Evolutionary conservation across 2,888 invertebrate genomes (phyloP).

Genomic region (Hyposoter dolosus): DNA sequence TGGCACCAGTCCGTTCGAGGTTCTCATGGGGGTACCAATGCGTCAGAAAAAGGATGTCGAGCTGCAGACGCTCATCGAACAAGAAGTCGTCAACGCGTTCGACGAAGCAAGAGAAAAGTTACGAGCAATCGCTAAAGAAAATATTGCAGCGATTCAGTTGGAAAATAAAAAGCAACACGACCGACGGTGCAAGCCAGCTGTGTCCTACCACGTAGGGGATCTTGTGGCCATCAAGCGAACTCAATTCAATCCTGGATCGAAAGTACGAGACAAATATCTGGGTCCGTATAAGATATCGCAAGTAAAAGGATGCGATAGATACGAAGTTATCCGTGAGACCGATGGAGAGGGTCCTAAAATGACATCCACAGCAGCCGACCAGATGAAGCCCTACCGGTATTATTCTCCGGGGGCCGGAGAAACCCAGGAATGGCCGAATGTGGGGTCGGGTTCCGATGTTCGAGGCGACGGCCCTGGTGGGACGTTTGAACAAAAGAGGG

Average conservation of each 20-base stretch:
- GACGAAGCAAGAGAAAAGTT: constrained; percentile 59
- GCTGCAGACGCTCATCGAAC: constrained; percentile 15
- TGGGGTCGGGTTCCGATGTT: constrained; percentile 7
- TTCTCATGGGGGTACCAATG: constrained; percentile 11
- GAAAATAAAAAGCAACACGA: constrained; percentile 69
- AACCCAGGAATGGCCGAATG: constrained; percentile 48
- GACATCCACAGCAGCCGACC: constrained; percentile 53
- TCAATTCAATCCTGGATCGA: constrained; percentile 64
- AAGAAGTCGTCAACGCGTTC: not conserved
- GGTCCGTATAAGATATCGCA: constrained; percentile 67
- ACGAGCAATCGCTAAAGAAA: constrained; percentile 52
- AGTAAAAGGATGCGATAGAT: constrained; percentile 44
- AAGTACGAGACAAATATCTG: constrained; percentile 62
- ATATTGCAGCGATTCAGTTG: constrained; percentile 69
- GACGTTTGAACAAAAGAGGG: no score
- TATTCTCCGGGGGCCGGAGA: constrained; percentile 58
- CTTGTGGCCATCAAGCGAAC: constrained; percentile 66
- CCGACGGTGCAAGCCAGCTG: constrained; percentile 68
- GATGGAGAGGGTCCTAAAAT: constrained; percentile 56
- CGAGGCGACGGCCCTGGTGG: no score
- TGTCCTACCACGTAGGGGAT: constrained; percentile 67
- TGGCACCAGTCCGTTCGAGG: constrained; percentile 37
- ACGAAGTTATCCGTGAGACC: constrained; percentile 55
- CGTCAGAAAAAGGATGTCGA: constrained; percentile 29
- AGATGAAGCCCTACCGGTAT: constrained; percentile 48